A percentile compares a stretch with the other conserved stretches of the same genome.
These are phyloP conservation scores for Ophioderma brevispina DNA, from an alignment of 35 echinoderm and acorn worm species.

Conservation along the genomic window DNA sequence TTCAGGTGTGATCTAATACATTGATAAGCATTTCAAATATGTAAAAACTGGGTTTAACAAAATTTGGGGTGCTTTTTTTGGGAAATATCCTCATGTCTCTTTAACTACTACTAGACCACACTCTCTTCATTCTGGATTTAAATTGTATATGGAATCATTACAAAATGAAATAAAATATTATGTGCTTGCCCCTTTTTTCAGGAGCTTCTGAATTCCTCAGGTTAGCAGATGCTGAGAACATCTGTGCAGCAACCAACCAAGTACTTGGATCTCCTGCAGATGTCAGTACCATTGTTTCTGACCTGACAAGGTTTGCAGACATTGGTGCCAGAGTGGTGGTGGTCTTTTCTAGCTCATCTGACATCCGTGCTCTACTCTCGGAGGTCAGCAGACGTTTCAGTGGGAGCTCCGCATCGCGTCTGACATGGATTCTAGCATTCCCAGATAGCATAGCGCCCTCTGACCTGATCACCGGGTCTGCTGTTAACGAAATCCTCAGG, in stretches of 20 bases:
- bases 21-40: no score
- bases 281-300: neutral
- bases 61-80: no score
- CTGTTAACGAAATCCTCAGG: neutral
- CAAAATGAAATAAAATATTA: no score
- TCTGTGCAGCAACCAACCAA: neutral
- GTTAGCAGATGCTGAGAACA: neutral
- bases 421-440: conserved; percentile 42
- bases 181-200: neutral
- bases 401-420: neutral
- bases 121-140: no score
- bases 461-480: neutral
- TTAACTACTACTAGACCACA: no score
- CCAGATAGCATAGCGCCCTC: neutral
- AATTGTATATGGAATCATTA: no score
- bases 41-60: no score
- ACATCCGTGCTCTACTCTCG: neutral
- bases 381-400: neutral
- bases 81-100: no score
- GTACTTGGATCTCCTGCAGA: neutral
- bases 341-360: conserved; percentile 8
- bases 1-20: no score
- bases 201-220: neutral
- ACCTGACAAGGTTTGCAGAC: neutral
- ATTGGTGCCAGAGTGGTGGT: conserved; percentile 18